Evolutionary conservation across 2,113 vertebrate genomes (phyloP).

Genomic region (Poecilia latipinna): DNA sequence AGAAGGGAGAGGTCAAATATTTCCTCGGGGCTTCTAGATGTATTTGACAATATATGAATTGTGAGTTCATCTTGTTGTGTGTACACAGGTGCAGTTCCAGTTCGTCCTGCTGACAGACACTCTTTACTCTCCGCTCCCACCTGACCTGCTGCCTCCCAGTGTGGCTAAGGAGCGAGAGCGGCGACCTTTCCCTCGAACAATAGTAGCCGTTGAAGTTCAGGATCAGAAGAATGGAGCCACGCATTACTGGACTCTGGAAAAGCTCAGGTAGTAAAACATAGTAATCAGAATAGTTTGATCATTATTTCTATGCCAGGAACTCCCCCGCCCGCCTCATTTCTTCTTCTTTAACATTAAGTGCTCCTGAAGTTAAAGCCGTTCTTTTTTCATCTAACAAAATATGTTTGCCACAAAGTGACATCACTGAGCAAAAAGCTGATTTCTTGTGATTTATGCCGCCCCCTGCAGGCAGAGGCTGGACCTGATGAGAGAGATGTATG

Average conservation of each 20-base stretch:
- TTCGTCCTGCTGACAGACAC: slow-evolving; percentile 97
- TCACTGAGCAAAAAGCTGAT: neutral
- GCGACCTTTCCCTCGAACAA: slow-evolving; percentile 91
- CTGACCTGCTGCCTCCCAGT: slow-evolving; percentile 90
- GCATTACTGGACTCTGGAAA: slow-evolving; percentile 98
- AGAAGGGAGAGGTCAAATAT: too few species aligned
- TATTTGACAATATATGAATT: neutral
- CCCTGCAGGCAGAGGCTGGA: slow-evolving; percentile 90
- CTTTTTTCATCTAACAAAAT: neutral
- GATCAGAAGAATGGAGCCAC: slow-evolving; percentile 98
- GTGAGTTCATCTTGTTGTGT: too few species aligned
- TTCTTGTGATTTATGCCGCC: neutral
- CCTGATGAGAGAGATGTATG: slow-evolving; percentile 98
- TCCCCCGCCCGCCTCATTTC: neutral
- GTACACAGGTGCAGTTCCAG: slow-evolving; percentile 95
- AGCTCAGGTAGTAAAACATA: slow-evolving; percentile 85
- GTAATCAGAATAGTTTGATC: neutral
- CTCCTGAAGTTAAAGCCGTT: neutral
- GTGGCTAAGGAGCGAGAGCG: slow-evolving; percentile 91
- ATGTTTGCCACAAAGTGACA: neutral
- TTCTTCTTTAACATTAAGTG: neutral
- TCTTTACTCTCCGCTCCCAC: slow-evolving; percentile 93
- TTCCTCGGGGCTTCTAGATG: too few species aligned
- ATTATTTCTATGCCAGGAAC: neutral
- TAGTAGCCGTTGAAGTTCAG: slow-evolving; percentile 95